These are phyloP conservation scores for Chalcis sispes DNA, from an alignment of 2,888 invertebrate species.

Conservation along the genomic window DNA sequence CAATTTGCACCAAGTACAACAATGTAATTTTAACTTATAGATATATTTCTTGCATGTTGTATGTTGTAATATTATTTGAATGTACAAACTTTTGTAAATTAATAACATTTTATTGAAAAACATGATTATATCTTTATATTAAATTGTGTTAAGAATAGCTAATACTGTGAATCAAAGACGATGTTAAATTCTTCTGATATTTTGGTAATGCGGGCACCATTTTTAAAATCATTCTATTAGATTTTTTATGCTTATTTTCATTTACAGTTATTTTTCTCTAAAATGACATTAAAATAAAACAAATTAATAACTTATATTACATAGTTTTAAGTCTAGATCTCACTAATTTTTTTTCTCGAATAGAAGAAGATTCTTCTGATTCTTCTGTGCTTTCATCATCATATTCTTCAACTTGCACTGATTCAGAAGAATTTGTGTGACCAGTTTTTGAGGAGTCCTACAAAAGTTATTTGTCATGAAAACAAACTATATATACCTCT, in stretches of 20 bases:
- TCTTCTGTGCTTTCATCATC: constrained; percentile 69
- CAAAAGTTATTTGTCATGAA: constrained; percentile 32
- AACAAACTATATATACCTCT: neutral
- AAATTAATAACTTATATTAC: constrained; percentile 59
- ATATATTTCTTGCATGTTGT: constrained; percentile 31
- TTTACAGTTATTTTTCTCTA: constrained; percentile 54
- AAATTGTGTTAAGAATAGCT: constrained; percentile 54
- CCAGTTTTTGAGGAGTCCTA: constrained; percentile 71
- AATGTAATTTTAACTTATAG: constrained; percentile 35
- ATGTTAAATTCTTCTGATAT: constrained; percentile 67
- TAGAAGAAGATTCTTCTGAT: constrained; percentile 69
- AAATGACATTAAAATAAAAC: constrained; percentile 41
- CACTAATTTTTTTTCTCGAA: constrained; percentile 68
- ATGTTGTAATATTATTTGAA: constrained; percentile 27
- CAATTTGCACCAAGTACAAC: constrained; percentile 51
- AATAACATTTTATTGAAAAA: constrained; percentile 42
- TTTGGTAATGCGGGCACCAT: constrained; percentile 66
- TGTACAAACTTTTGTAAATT: constrained; percentile 54
- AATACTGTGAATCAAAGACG: constrained; percentile 64
- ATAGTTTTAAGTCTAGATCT: constrained; percentile 70
- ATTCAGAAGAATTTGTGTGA: constrained; percentile 71
- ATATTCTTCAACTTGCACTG: constrained; percentile 72
- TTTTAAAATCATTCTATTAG: constrained; percentile 58
- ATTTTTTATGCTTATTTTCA: constrained; percentile 35
- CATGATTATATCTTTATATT: constrained; percentile 8